Evolutionary conservation across 2,113 vertebrate genomes (phyloP).

Genomic region (Coptodon rendalli): DNA sequence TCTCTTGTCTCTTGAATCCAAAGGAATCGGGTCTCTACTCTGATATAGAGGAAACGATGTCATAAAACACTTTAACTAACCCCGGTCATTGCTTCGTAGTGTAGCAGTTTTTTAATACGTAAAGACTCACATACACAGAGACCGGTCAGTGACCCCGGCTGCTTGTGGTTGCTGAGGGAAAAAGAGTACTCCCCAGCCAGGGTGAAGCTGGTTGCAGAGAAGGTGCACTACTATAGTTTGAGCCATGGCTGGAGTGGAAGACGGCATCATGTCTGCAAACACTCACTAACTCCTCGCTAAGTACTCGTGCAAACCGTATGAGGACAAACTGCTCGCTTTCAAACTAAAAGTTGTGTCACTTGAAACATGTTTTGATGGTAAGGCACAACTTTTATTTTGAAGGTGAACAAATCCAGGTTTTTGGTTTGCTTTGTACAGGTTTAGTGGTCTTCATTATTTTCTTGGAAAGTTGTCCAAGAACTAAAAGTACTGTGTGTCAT

Average conservation of each 20-base stretch:
- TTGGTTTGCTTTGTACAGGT: neutral
- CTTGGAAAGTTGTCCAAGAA: neutral
- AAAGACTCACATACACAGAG: neutral
- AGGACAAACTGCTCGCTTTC: neutral
- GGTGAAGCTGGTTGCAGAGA: accelerated
- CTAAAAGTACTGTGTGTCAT: neutral
- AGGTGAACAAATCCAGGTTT: neutral
- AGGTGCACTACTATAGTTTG: neutral
- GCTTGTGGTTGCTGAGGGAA: neutral
- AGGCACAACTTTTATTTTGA: neutral
- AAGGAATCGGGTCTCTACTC: neutral
- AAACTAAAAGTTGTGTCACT: neutral
- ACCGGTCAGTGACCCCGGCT: neutral
- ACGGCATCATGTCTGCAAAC: neutral
- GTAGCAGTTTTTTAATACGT: accelerated
- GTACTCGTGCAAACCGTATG: neutral
- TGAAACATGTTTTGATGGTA: neutral
- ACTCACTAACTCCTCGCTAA: neutral
- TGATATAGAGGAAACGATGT: neutral
- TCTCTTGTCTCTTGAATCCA: neutral
- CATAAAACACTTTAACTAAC: neutral
- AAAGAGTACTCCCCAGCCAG: neutral
- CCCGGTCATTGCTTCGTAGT: accelerated
- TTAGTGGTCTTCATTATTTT: neutral
- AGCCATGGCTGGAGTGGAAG: neutral